Evolutionary conservation across 53 echinoderm and acorn worm genomes (phyloP), one percentile per base, ranked within the genome.

Genomic region (Mesocentrotus franciscanus): DNA sequence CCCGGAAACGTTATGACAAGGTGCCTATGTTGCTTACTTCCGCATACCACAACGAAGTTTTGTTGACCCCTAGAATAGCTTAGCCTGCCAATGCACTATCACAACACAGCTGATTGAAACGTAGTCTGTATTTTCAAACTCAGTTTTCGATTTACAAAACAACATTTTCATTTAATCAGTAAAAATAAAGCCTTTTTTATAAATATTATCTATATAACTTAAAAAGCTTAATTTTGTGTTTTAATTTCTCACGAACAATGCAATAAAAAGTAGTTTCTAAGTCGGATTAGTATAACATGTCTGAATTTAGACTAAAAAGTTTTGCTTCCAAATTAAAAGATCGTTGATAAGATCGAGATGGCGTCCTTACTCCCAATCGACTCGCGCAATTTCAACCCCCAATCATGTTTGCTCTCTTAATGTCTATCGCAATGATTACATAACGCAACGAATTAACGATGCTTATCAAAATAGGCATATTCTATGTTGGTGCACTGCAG

Each of bases 31-130:
- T 81, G 12, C 39, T 34, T 85, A 91, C 91, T 91, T 91, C 91
- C 91, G 91, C 91, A 91, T 91, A 91, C 91, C 91, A 91, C 9
- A 64, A 58, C 57, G 29, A n/a, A 85, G 58, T 58, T 87, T 87
- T 26, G 87, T 58, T 58, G 14, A 57, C 87, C 59, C 87, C 81
- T 30, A 4, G n/a, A n/a, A 20, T 18, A 7, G 64, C 33, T 49
- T 49, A 49, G 49, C 49, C 49, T 49, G 49, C 27, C 79, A 30
- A 39, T 81, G 36, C 18, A 39, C 35, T 36, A 9, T 39, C 15
- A 16, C 5, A 0, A 16, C 12, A 35, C 66, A 36, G 91, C 91
- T 36, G 66, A 66, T 22, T 39, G 91, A 61, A 58, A 66, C 62
- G 20, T 91, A 91, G 91, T 91, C 66, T 91, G 58, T 66, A 34